A percentile compares a stretch with the other conserved stretches of the same genome.
These are phyloP conservation scores for Melanophora roralis DNA, from an alignment of 2,888 invertebrate genomes.

Conservation along the genomic window DNA sequence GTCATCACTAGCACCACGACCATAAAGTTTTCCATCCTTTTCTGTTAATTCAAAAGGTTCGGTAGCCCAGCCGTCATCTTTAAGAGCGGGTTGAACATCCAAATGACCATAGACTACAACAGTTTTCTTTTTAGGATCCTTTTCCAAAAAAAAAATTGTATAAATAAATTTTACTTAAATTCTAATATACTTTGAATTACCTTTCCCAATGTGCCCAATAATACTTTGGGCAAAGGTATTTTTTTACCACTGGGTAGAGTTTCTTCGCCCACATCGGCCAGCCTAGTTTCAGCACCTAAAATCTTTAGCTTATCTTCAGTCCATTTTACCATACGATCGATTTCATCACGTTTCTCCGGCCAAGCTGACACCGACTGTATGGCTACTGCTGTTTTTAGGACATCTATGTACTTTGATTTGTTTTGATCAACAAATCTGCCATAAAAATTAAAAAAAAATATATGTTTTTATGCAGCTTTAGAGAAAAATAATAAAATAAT, in stretches of 20 bases:
- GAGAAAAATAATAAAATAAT: too few relatives aligned
- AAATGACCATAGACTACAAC: conserved; percentile 97
- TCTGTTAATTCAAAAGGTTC: conserved; percentile 95
- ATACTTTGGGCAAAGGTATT: conserved; percentile 89
- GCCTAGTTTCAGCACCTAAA: conserved; percentile 84
- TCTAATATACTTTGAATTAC: conserved; percentile 16
- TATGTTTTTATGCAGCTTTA: too few relatives aligned
- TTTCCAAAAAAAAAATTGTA: neutral
- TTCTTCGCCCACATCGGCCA: conserved; percentile 88
- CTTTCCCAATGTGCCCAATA: conserved; percentile 87
- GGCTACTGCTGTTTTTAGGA: conserved; percentile 90
- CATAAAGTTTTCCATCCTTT: conserved; percentile 91
- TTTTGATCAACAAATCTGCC: conserved; percentile 83
- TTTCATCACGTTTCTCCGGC: conserved; percentile 88
- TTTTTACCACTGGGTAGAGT: conserved; percentile 83
- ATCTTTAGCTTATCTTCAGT: conserved; percentile 82
- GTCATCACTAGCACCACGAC: conserved; percentile 95
- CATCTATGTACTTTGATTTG: conserved; percentile 85
- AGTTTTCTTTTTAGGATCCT: conserved; percentile 91
- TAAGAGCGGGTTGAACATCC: conserved; percentile 97
- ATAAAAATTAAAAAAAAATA: neutral
- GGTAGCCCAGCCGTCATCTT: conserved; percentile 96
- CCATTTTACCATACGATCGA: conserved; percentile 91
- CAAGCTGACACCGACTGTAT: conserved; percentile 97
- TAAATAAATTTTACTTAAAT: neutral